Base-by-base conservation (phyloP, 2,888 invertebrate species). In the Noctua janthe region DNA sequence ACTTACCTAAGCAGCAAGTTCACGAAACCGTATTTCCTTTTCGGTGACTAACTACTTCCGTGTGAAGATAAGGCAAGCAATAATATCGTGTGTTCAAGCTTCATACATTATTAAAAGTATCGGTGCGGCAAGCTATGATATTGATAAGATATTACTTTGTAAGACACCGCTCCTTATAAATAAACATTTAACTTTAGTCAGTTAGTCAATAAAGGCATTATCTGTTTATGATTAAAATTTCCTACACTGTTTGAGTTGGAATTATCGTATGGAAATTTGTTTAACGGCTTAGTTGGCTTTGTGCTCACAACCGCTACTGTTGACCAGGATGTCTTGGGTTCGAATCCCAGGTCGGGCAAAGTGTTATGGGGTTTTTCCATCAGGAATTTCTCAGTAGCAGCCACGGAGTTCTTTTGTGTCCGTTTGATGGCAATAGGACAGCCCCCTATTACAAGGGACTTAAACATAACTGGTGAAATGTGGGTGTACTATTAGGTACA, bases 31-130 rank as follows among this genome's bases (percentile, higher is more conserved):
- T 77, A 70, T 86, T 78, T 86, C 74, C 86, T 72, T 72, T 71
- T 73, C 70, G n/a, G 71, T 73, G 74, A 84, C 74, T 75, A 66
- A 84, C 74, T 82, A 78, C 83, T 86, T 84, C 82, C 82, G n/a
- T 10, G n/a, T 51, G 39, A 43, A 73, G 86, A 84, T 84, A 84
- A 84, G 69, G 23, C 23, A 59, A 72, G 67, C 74, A 78, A 78
- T 85, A 80, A 56, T 59, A 73, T 47, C 62, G 59, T 72, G 56
- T 75, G 47, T 78, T 82, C 64, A 69, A 64, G 62, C 77, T 72
- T 64, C 67, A 77, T 76, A 51, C 59, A 74, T 74, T 70, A 74
- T 74, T 67, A 69, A 72, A 85, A 69, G 64, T 71, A 82, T 82
- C 39, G 64, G 62, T 23, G 71, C 77, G 77, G 77, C 64, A 51